Evolutionary conservation across 2,888 invertebrate genomes (phyloP).

Genomic region (Amiota minor): DNA sequence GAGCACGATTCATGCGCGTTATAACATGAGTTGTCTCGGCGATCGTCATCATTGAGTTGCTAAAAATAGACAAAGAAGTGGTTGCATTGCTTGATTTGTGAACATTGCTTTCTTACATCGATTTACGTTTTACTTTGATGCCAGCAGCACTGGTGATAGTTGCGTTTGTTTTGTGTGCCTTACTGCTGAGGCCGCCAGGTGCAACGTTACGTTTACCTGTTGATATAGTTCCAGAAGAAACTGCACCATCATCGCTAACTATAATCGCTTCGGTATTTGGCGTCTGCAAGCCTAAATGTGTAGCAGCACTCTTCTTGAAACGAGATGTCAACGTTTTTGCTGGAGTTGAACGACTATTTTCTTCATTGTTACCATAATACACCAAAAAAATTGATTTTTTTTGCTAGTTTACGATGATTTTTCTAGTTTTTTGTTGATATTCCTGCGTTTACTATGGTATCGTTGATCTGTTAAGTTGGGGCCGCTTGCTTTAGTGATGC

Average conservation of each 20-base stretch:
- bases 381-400: not conserved
- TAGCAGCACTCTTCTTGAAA: slow-evolving; percentile 11
- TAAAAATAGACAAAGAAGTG: slow-evolving; percentile 27
- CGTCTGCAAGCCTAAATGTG: too few relatives aligned
- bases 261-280: too few relatives aligned
- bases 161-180: not conserved
- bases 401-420: slow-evolving; percentile 52
- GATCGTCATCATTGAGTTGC: slow-evolving; percentile 61
- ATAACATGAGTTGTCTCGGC: slow-evolving; percentile 65
- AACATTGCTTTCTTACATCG: slow-evolving; percentile 20
- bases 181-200: not conserved
- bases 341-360: slow-evolving; percentile 43
- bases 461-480: not conserved
- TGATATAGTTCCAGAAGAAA: too few relatives aligned
- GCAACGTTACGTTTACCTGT: not conserved
- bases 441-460: not conserved
- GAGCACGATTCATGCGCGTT: slow-evolving; percentile 56
- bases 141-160: not conserved
- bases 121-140: slow-evolving; percentile 51
- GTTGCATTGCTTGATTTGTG: too few relatives aligned
- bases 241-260: too few relatives aligned
- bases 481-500: slow-evolving; percentile 71
- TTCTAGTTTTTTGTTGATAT: slow-evolving; percentile 47
- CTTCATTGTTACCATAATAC: slow-evolving; percentile 69
- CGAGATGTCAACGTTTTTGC: slow-evolving; percentile 38